Evolutionary conservation across 2,888 invertebrate genomes (phyloP).

Genomic region (Trilocha varians): DNA sequence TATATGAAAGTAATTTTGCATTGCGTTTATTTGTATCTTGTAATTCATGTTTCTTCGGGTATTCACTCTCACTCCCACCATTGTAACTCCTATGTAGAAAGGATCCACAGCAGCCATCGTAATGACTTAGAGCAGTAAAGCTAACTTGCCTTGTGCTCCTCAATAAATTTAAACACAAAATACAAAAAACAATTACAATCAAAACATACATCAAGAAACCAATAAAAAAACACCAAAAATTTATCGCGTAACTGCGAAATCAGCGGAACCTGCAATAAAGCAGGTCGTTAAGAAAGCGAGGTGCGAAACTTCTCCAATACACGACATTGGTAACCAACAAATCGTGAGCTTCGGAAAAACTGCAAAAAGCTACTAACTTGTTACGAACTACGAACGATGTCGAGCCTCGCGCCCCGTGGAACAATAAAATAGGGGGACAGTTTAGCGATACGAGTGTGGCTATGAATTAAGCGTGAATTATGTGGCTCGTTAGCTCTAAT

Average conservation of each 20-base stretch:
- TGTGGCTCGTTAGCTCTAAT: too few species aligned
- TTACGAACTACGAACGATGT: conserved; percentile 33
- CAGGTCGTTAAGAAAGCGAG: conserved; percentile 7
- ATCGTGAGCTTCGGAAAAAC: conserved; percentile 37
- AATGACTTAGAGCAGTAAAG: too few species aligned
- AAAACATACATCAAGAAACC: background rate
- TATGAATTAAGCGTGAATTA: conserved; percentile 3
- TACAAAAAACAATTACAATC: background rate
- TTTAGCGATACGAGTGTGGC: conserved; percentile 39
- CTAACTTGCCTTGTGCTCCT: too few species aligned
- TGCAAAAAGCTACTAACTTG: conserved; percentile 34
- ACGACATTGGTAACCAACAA: conserved; percentile 47
- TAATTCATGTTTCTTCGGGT: too few species aligned
- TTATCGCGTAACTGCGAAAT: background rate
- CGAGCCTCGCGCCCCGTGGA: conserved; percentile 39
- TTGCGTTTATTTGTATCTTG: too few species aligned
- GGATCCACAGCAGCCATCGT: too few species aligned
- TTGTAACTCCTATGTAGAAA: too few species aligned
- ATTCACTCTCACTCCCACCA: too few species aligned
- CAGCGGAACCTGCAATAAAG: background rate
- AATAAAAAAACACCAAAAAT: background rate
- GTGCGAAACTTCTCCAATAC: conserved; percentile 47
- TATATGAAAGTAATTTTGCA: too few species aligned
- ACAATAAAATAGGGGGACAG: conserved; percentile 53
- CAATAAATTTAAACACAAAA: too few species aligned